These are phyloP conservation scores for Lepus timidus DNA, from an alignment of 2,113 vertebrate species.

Conservation along the genomic window DNA sequence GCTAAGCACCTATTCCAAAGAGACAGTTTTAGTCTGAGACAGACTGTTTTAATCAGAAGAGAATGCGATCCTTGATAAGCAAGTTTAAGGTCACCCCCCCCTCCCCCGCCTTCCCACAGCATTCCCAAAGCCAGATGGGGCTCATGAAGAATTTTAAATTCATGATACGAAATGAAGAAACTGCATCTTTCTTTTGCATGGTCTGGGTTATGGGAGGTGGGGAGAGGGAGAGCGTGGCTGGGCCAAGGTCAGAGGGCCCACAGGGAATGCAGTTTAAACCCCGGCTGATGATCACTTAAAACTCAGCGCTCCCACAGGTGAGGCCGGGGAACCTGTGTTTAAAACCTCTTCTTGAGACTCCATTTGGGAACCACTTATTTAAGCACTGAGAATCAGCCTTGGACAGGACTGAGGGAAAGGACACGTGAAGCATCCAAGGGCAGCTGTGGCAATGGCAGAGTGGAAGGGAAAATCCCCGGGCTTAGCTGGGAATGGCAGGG, in stretches of 20 bases:
- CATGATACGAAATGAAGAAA: slow-evolving; percentile 42
- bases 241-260: background rate
- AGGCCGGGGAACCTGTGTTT: background rate
- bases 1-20: background rate
- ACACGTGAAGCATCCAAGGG: background rate
- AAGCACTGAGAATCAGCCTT: background rate
- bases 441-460: background rate
- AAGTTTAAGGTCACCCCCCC: slow-evolving; percentile 1
- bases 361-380: background rate
- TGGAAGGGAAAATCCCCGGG: background rate
- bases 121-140: slow-evolving; percentile 43
- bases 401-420: background rate
- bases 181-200: background rate
- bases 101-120: slow-evolving; percentile 1
- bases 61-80: slow-evolving; percentile 1
- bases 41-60: background rate
- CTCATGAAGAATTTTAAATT: slow-evolving; percentile 34
- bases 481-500: background rate
- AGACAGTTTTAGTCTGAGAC: background rate
- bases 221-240: background rate
- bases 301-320: background rate
- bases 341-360: background rate
- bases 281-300: background rate
- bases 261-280: background rate
- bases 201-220: slow-evolving; percentile 32